Base-by-base conservation (phyloP, 2,797 vertebrate genomes). In the Phoxinus dragarum region DNA sequence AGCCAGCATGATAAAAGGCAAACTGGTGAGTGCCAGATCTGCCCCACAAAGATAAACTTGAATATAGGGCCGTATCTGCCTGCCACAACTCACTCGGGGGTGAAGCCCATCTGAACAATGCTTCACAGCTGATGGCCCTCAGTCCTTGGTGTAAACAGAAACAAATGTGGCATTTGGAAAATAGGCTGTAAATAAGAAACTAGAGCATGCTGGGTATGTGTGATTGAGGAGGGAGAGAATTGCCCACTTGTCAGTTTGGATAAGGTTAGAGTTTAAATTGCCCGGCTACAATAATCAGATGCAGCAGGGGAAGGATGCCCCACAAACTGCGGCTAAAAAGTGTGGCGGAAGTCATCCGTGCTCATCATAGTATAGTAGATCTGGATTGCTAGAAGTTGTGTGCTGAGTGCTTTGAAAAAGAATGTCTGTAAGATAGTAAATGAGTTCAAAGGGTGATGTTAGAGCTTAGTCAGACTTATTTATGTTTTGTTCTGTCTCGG, bases 151-250 rank as follows among this genome's bases (percentile, higher is more conserved):
- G 90, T 89, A 91, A 91, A 90, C 85, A 85, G 84, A 88, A 93
- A 90, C 88, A 92, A 93, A 94, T 91, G 88, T 94, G 92, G 88
- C 93, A 94, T 94, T 95, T 94, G 90, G 87, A 93, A 91, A 90
- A 73, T 79, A 73, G 87, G 82, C 90, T 86, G 87, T 93, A 93
- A 94, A 94, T 91, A 92, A 93, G 75, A 86, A 88, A 90, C 82
- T 85, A 89, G 86, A n/a, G 86, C 87, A 90, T 87, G 89, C 86
- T 85, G 76, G 44, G 88, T 40, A 91, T 88, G 90, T 78, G 86
- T 72, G 71, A 90, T 82, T 92, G 80, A 84, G 64, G 80, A 90
- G 87, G 86, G 89, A 92, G 90, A 86, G 91, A 93, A 94, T 91
- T 88, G 90, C 86, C 89, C 89, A 91, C 95, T 93, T 93, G 92